Evolutionary conservation across 2,888 invertebrate species (phyloP).

Genomic region (Tubulanus polymorphus): DNA sequence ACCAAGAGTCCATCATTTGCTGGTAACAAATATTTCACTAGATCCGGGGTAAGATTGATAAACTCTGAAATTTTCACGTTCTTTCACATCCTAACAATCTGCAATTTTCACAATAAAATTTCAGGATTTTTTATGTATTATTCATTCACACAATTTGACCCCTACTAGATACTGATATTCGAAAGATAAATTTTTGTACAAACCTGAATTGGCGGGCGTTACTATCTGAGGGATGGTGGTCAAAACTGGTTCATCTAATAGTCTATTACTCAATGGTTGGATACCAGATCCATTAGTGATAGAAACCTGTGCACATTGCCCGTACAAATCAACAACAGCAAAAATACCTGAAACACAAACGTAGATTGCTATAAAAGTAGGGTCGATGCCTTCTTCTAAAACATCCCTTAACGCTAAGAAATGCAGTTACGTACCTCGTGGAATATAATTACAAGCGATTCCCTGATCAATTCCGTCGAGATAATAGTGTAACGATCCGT

Average conservation of each 20-base stretch:
- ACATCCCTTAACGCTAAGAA: neutral
- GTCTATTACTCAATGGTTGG: conserved; percentile 20
- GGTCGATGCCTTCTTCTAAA: neutral
- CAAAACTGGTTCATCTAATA: neutral
- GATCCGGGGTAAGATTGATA: too few species aligned
- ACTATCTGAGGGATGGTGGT: neutral
- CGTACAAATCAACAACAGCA: conserved; percentile 92
- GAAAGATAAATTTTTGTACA: conserved; percentile 11
- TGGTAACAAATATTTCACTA: too few species aligned
- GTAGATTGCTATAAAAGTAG: neutral
- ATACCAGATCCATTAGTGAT: conserved; percentile 57
- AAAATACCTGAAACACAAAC: conserved; percentile 66
- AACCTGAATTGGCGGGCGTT: neutral
- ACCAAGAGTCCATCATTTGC: too few species aligned
- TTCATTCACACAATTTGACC: too few species aligned
- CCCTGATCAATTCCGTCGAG: conserved; percentile 48
- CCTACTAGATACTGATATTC: too few species aligned
- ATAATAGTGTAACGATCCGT: conserved; percentile 62
- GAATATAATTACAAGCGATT: conserved; percentile 42
- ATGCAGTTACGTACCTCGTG: conserved; percentile 28
- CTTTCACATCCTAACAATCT: too few species aligned
- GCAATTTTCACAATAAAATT: too few species aligned
- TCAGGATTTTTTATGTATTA: too few species aligned
- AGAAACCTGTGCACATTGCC: conserved; percentile 90
- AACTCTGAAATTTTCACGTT: too few species aligned